Conservation (phyloP, 1,140 invertebrate genomes). For the Drosophila tristis region DNA sequence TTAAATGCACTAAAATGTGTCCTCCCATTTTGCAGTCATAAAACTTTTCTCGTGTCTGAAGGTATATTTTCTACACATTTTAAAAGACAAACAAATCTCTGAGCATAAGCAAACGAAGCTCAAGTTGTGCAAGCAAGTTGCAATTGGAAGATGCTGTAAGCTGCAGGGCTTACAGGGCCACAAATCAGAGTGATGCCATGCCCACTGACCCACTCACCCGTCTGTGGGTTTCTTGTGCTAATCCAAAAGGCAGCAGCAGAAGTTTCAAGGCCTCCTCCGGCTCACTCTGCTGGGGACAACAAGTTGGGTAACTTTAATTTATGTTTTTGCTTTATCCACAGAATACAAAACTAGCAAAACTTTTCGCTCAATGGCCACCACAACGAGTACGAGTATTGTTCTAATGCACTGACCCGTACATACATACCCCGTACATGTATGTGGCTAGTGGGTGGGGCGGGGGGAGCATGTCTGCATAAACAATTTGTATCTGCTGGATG, state of each 20-base stretch:
- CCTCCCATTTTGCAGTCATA: too few relatives aligned
- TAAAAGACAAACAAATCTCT: conserved; percentile 49
- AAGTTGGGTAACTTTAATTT: conserved; percentile 51
- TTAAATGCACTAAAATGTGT: too few relatives aligned
- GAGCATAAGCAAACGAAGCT: conserved; percentile 31
- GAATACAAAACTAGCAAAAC: conserved; percentile 7
- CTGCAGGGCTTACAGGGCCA: conserved; percentile 33
- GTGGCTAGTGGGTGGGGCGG: background rate
- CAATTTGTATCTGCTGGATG: conserved; percentile 64
- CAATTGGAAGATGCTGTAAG: conserved; percentile 22
- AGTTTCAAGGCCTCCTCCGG: conserved; percentile 40
- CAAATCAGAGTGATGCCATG: conserved; percentile 38
- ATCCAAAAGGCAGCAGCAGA: conserved; percentile 51
- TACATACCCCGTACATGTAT: background rate
- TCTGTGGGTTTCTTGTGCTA: conserved; percentile 38
- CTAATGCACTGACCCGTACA: conserved; percentile 60
- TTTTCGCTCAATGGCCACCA: conserved; percentile 12
- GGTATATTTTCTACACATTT: conserved; percentile 18
- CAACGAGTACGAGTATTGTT: conserved; percentile 50
- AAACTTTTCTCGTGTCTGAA: too few relatives aligned
- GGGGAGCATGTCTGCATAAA: conserved; percentile 49
- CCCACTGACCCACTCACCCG: conserved; percentile 44
- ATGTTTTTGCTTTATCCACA: conserved; percentile 41
- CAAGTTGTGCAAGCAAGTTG: conserved; percentile 15
- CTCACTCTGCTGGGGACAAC: conserved; percentile 1